phyloP scores from a whole-genome alignment of 2,113 vertebrate genomes.

The Sorex fumeus region DNA sequence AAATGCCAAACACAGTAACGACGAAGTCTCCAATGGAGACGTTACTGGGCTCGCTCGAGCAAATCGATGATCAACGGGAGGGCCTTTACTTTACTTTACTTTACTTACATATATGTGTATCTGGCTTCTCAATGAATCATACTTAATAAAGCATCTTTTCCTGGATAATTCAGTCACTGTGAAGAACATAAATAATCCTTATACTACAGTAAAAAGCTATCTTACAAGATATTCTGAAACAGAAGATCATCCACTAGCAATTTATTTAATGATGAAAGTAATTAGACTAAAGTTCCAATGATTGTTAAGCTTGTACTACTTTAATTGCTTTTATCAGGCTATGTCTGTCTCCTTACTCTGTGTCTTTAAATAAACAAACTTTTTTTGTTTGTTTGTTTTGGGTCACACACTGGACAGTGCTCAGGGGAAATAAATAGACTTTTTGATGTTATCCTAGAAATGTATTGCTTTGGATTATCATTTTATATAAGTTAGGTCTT shows the following conservation, averaged over 20 bases:
- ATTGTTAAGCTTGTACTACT: not conserved
- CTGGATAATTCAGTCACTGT: conserved; percentile 4
- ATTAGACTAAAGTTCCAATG: not conserved
- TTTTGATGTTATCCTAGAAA: conserved; percentile 16
- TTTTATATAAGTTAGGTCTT: conserved; percentile 25
- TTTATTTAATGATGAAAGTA: not conserved
- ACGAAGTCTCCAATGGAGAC: too few species aligned
- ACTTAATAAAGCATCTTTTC: conserved; percentile 32
- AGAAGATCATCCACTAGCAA: too few species aligned
- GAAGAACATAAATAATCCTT: conserved; percentile 18
- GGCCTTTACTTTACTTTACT: too few species aligned
- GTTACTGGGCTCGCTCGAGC: too few species aligned
- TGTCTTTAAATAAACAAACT: not conserved
- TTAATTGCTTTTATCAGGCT: not conserved
- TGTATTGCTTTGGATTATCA: conserved; percentile 3
- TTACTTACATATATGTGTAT: not conserved
- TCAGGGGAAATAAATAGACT: not conserved
- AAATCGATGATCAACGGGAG: too few species aligned
- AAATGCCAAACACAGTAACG: too few species aligned
- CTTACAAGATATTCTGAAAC: not conserved
- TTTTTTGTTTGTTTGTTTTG: too few species aligned
- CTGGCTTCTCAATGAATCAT: not conserved
- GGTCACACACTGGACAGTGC: too few species aligned
- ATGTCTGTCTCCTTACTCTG: conserved; percentile 16
- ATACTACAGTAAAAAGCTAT: not conserved